Evolutionary conservation across 2,113 vertebrate species (phyloP).

Genomic region (Protomyctophum bolini): DNA sequence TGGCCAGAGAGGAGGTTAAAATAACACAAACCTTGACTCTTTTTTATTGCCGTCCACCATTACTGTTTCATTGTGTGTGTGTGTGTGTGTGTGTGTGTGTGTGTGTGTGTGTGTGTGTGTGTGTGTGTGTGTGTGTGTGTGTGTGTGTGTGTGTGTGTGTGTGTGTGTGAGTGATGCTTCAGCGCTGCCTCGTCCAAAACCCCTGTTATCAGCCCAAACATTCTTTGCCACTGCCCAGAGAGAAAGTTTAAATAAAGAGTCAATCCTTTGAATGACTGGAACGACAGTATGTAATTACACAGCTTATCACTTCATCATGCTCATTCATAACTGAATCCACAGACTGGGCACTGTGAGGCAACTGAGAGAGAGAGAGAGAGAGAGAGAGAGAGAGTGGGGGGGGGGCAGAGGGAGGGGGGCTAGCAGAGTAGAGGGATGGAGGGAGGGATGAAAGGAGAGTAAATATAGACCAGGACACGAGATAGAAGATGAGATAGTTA

Average conservation of each 20-base stretch:
- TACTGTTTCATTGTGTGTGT: background rate
- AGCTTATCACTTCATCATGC: slow-evolving; percentile 48
- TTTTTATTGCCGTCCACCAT: slow-evolving; percentile 16
- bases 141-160: slow-evolving; percentile 1
- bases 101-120: background rate
- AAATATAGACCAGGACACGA: background rate
- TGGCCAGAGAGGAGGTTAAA: background rate
- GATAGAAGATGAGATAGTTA: background rate
- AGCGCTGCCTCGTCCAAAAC: slow-evolving; percentile 28
- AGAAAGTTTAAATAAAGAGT: slow-evolving; percentile 55
- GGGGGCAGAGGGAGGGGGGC: background rate
- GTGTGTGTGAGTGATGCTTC: background rate
- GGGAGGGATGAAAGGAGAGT: background rate
- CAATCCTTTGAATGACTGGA: slow-evolving; percentile 32
- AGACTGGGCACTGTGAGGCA: slow-evolving; percentile 15
- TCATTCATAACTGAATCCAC: slow-evolving; percentile 29
- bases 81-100: background rate
- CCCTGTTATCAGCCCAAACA: slow-evolving; percentile 43
- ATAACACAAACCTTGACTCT: slow-evolving; percentile 16
- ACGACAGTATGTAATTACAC: slow-evolving; percentile 26
- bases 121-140: background rate
- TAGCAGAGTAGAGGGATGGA: background rate
- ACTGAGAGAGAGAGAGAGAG: background rate
- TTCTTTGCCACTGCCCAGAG: slow-evolving; percentile 41
- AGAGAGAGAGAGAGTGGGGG: background rate